phyloP scores from a whole-genome alignment of 2,888 invertebrate genomes.

The Leptinotarsa rubiginosa region DNA sequence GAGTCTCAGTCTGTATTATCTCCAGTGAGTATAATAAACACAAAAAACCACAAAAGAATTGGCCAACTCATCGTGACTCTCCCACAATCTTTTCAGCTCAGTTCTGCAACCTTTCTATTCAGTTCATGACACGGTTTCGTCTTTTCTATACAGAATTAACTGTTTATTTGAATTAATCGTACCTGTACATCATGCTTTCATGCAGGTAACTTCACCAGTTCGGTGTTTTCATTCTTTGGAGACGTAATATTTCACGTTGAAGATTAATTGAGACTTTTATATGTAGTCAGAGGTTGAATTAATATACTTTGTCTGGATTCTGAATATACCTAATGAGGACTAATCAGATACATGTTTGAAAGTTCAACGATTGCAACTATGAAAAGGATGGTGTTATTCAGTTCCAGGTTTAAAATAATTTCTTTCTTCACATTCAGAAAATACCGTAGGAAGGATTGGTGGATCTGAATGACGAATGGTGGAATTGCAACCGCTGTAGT shows the following conservation, averaged over 20 bases:
- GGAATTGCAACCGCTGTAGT: too few species aligned
- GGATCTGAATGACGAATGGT: too few species aligned
- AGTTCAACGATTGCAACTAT: too few species aligned
- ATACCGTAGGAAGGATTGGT: too few species aligned
- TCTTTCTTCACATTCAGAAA: too few species aligned
- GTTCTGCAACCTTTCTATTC: conserved; percentile 57
- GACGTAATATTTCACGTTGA: conserved; percentile 1
- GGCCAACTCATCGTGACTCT: conserved; percentile 57
- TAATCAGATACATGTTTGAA: too few species aligned
- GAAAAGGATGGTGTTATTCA: too few species aligned
- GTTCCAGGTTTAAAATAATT: too few species aligned
- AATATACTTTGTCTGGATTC: too few species aligned
- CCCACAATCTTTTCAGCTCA: conserved; percentile 54
- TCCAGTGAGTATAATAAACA: conserved; percentile 19
- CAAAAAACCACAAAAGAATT: conserved; percentile 52
- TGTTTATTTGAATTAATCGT: conserved; percentile 62
- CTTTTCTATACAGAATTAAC: conserved; percentile 58
- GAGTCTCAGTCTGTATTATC: neutral
- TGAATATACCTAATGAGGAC: too few species aligned
- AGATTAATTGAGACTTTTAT: neutral
- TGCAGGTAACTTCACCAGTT: conserved; percentile 1
- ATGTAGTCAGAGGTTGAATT: neutral
- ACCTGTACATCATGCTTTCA: conserved; percentile 15
- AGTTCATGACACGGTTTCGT: conserved; percentile 50
- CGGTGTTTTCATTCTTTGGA: conserved; percentile 3